Evolutionary conservation across 2,888 invertebrate species (phyloP).

Genomic region (Tipula helvola): DNA sequence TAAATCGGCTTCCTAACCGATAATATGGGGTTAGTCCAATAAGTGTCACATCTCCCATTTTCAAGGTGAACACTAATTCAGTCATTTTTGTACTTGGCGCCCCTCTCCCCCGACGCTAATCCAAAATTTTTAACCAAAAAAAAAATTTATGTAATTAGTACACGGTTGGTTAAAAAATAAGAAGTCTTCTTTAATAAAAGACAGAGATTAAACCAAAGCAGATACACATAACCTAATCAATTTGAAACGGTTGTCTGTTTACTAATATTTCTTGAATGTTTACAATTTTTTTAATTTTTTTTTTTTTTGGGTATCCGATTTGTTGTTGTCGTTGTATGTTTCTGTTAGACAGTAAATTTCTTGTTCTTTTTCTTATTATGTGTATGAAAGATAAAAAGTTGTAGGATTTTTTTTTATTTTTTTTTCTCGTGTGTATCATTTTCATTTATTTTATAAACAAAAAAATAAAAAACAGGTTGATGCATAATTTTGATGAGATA

Average conservation of each 20-base stretch:
- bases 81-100: too few species aligned
- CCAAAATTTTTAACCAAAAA: too few species aligned
- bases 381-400: neutral
- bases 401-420: neutral
- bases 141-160: neutral
- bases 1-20: too few species aligned
- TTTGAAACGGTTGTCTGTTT: constrained; percentile 10
- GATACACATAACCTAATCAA: constrained; percentile 6
- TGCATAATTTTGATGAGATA: neutral
- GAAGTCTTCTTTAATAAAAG: neutral
- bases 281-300: constrained; percentile 4
- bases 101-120: too few species aligned
- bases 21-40: too few species aligned
- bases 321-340: neutral
- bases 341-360: neutral
- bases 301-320: constrained; percentile 5
- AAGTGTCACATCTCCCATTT: too few species aligned
- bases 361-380: neutral
- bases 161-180: neutral
- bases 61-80: too few species aligned
- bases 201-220: neutral
- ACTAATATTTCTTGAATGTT: constrained; percentile 10
- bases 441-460: neutral
- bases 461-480: neutral
- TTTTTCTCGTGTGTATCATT: constrained; percentile 6